A percentile compares a stretch with the other conserved stretches of the same genome.
These are phyloP conservation scores for Semotilus atromaculatus DNA, from an alignment of 2,797 vertebrate species.

Conservation along the genomic window DNA sequence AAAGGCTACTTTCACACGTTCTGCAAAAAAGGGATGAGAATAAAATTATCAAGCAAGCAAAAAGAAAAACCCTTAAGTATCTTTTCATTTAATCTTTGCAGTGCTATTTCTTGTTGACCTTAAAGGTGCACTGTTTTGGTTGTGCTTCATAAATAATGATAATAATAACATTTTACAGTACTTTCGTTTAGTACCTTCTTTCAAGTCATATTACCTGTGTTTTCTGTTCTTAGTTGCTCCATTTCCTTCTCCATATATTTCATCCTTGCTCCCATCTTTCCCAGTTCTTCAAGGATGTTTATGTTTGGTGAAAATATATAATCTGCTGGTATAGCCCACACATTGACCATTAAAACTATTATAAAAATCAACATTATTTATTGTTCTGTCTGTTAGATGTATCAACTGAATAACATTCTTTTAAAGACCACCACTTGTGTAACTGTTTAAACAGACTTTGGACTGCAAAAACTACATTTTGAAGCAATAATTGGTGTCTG, in stretches of 20 bases:
- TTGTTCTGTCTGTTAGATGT: neutral
- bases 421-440: neutral
- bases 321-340: conserved; percentile 11
- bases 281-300: conserved; percentile 32
- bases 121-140: too few relatives aligned
- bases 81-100: neutral
- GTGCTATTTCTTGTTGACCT: neutral
- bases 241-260: conserved; percentile 21
- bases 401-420: neutral
- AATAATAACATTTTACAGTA: too few relatives aligned
- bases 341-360: conserved; percentile 21
- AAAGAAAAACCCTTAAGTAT: neutral
- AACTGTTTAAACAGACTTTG: conserved; percentile 30
- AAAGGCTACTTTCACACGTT: neutral
- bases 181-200: neutral
- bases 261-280: conserved; percentile 17
- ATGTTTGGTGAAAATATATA: conserved; percentile 37
- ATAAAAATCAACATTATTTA: conserved; percentile 6
- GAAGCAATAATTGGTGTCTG: neutral
- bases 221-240: neutral
- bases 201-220: conserved; percentile 19
- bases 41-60: neutral
- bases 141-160: too few relatives aligned
- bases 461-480: conserved; percentile 12
- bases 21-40: neutral